Base-by-base conservation (phyloP, 2,797 vertebrate species). In the Morus bassanus region DNA sequence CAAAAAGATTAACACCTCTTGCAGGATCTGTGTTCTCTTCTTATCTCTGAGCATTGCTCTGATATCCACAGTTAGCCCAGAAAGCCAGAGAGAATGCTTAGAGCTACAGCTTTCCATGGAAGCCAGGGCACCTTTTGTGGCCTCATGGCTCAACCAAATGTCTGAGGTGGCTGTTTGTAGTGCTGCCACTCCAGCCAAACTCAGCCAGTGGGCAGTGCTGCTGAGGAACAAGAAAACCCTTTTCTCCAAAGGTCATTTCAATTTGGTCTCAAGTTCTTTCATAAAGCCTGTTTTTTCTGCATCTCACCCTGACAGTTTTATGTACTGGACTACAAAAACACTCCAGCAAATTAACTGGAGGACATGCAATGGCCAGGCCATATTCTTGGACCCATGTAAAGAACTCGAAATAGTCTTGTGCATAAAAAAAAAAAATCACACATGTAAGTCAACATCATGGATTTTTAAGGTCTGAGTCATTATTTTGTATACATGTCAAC, bases 191-290 rank as follows among this genome's bases (percentile, higher is more conserved):
- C 60, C 64, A 74, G 35, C 54, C 10, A 1, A 81, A 73, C 37
- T 57, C 69, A 85, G 68, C 81, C 8, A 6, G 27, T 61, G 68
- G 64, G 43, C 54, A 85, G 31, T 46, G 65, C 8, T 88, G 65
- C 74, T 84, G 83, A 76, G 86, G 76, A 94, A 48, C 90, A 79
- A 72, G 81, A 95, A 95, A 87, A 14, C 2, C 9, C 59, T 72
- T 63, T 92, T 92, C 35, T 85, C 12, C n/a, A 46, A 78, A 73
- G 18, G 67, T 92, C 13, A 23, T 41, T 79, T 87, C 74, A 41
- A 9, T 73, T 89, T 85, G 45, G 48, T 51, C 72, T 91, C 39
- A 2, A 54, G 50, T 10, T 81, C 54, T 75, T 88, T 60, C 33
- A 53, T 57, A 65, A 86, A 78, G 69, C 61, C 73, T 83, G 33